Evolutionary conservation across 2,113 vertebrate genomes (phyloP).

Genomic region (Myocastor coypus): DNA sequence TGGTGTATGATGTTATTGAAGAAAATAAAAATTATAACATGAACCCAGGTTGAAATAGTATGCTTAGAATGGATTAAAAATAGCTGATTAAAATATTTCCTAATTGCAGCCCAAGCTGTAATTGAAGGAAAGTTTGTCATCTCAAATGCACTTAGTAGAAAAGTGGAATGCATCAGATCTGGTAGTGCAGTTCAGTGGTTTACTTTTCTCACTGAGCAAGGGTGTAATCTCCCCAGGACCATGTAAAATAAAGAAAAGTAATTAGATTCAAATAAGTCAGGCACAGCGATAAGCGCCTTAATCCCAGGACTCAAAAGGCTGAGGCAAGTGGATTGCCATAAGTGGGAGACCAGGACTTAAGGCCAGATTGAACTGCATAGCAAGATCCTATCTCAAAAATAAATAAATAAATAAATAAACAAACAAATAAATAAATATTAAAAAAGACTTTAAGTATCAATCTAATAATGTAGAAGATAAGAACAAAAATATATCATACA

Average conservation of each 20-base stretch:
- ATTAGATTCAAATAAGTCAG: background rate
- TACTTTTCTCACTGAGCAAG: background rate
- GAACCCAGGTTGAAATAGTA: background rate
- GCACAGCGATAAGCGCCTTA: background rate
- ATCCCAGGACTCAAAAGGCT: background rate
- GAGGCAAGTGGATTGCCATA: background rate
- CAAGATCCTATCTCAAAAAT: too few species aligned
- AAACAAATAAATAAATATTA: too few species aligned
- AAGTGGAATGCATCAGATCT: background rate
- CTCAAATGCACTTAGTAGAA: background rate
- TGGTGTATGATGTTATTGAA: background rate
- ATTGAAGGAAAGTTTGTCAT: background rate
- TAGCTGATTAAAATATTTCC: background rate
- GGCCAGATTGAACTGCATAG: background rate
- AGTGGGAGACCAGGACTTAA: background rate
- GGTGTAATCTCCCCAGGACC: background rate
- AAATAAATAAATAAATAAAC: too few species aligned
- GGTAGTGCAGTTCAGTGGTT: background rate
- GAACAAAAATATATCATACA: conserved; percentile 23
- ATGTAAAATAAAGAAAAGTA: background rate
- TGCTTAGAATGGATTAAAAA: background rate
- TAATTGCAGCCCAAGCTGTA: background rate
- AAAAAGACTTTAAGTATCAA: conserved; percentile 30
- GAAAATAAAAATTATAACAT: conserved; percentile 23
- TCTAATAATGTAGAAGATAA: background rate